These are phyloP conservation scores for Centroberyx gerrardi DNA, from an alignment of 2,797 vertebrate species.

Conservation along the genomic window DNA sequence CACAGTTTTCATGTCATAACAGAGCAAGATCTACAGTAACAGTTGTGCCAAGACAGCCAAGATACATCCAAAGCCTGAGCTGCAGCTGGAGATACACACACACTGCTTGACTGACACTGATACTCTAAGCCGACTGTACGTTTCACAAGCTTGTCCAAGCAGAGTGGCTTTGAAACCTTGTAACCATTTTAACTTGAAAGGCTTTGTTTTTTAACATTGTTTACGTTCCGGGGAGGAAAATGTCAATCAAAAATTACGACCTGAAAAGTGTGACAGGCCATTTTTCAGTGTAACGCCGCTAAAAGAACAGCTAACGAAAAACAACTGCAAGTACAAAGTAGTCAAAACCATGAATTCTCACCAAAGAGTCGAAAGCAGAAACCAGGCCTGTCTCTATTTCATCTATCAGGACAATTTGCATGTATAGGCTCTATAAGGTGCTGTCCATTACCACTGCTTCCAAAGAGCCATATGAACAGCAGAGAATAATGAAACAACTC, in stretches of 20 bases:
- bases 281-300: too few species aligned
- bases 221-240: conserved; percentile 2
- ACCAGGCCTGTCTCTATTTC: too few species aligned
- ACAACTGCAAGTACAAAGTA: neutral
- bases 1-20: conserved; percentile 58
- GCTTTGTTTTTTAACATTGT: neutral
- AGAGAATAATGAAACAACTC: neutral
- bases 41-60: conserved; percentile 29
- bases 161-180: conserved; percentile 29
- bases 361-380: too few species aligned
- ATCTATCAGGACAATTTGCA: too few species aligned
- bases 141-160: conserved; percentile 20
- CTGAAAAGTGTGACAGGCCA: neutral
- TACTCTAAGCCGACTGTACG: conserved; percentile 37
- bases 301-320: too few species aligned
- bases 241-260: neutral
- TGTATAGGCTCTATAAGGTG: too few species aligned
- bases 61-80: conserved; percentile 24
- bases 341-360: too few species aligned
- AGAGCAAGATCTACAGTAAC: conserved; percentile 35
- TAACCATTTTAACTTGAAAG: conserved; percentile 16
- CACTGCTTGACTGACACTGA: conserved; percentile 46
- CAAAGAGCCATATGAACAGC: too few species aligned
- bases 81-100: conserved; percentile 46
- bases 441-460: too few species aligned